Conservation (phyloP, 2,797 vertebrate species). For the Neosilurus hyrtlii region DNA sequence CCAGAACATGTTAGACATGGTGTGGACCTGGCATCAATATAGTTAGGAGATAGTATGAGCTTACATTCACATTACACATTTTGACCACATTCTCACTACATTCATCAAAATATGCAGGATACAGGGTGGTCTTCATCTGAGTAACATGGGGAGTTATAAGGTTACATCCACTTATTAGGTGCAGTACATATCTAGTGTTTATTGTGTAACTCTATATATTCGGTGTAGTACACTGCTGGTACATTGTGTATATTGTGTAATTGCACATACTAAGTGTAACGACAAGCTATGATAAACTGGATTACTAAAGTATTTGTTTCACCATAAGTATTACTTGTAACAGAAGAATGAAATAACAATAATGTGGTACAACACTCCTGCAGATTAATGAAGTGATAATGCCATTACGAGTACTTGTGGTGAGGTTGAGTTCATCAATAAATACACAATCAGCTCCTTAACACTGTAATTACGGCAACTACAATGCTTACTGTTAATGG, state of each 20-base stretch:
- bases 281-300: background rate
- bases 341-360: slow-evolving; percentile 4
- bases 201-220: too few species aligned
- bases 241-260: background rate
- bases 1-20: too few species aligned
- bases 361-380: slow-evolving; percentile 21
- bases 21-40: too few species aligned
- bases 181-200: background rate
- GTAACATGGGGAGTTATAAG: too few species aligned
- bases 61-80: too few species aligned
- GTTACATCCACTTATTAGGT: too few species aligned
- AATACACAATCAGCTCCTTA: slow-evolving; percentile 35
- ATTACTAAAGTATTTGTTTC: background rate
- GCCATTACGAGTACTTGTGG: slow-evolving; percentile 7
- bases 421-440: slow-evolving; percentile 21
- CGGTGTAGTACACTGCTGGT: too few species aligned
- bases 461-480: slow-evolving; percentile 30
- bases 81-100: too few species aligned
- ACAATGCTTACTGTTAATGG: slow-evolving; percentile 30
- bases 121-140: too few species aligned
- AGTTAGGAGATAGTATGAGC: too few species aligned
- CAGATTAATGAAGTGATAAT: slow-evolving; percentile 30
- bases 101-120: too few species aligned
- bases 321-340: background rate
- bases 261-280: background rate